Evolutionary conservation across 2,113 vertebrate genomes (phyloP).

Genomic region (Strigops habroptila): DNA sequence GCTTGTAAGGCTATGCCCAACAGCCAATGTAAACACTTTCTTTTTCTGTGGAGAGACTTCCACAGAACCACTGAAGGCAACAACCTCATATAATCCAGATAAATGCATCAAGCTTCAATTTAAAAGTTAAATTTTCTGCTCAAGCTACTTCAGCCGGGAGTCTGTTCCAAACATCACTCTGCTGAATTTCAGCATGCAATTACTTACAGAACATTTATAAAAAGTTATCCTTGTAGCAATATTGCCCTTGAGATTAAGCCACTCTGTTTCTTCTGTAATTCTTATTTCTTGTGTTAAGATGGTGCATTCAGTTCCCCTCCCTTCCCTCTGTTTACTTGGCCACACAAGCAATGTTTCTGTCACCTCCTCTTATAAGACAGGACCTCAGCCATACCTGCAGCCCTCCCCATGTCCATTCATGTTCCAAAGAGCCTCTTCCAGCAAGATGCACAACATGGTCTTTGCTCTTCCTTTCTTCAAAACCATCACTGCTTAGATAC

Average conservation of each 20-base stretch:
- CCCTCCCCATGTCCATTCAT: not conserved
- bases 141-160: not conserved
- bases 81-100: not conserved
- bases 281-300: not conserved
- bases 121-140: slow-evolving; percentile 4
- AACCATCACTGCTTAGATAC: not conserved
- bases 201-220: not conserved
- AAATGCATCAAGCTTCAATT: not conserved
- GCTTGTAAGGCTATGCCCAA: not conserved
- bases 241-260: not conserved
- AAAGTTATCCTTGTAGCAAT: not conserved
- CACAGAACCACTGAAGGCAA: not conserved
- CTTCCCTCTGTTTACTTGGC: not conserved
- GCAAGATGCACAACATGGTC: not conserved
- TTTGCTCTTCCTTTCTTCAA: not conserved
- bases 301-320: not conserved
- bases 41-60: not conserved
- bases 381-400: not conserved
- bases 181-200: not conserved
- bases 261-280: not conserved
- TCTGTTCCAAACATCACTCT: not conserved
- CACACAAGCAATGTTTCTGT: not conserved
- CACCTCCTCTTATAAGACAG: not conserved
- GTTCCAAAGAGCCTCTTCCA: not conserved
- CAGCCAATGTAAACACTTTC: not conserved